A percentile compares a stretch with the other conserved stretches of the same genome.
Evolutionary conservation across 64 coral and sea anemone species (phyloP).

Genomic region (Acropora yongei): DNA sequence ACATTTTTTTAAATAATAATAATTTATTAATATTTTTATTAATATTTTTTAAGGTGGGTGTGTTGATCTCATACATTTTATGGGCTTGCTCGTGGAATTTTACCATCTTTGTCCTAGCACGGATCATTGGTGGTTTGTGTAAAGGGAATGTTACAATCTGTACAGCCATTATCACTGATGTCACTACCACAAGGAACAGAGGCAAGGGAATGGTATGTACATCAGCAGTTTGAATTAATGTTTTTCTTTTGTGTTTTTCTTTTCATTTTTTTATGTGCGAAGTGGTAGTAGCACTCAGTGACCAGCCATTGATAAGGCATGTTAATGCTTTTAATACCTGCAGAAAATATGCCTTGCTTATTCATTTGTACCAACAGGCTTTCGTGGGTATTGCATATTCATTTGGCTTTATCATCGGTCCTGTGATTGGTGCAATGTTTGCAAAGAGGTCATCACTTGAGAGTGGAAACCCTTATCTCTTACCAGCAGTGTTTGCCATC

Average conservation of each 20-base stretch:
- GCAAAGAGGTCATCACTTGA: conserved; percentile 67
- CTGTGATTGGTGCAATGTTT: conserved; percentile 95
- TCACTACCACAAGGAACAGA: conserved; percentile 78
- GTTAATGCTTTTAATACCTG: background rate
- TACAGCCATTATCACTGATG: conserved; percentile 90
- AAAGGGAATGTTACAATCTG: conserved; percentile 97
- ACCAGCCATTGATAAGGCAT: no score
- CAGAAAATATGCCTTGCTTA: background rate
- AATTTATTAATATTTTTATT: no score
- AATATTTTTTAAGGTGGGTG: conserved; percentile 72
- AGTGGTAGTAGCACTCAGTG: background rate
- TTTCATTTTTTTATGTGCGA: no score
- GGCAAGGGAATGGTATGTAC: conserved; percentile 94
- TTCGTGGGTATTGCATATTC: conserved; percentile 93
- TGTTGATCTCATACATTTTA: conserved; percentile 78
- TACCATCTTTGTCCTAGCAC: conserved; percentile 92
- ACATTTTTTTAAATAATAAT: no score
- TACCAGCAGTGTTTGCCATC: conserved; percentile 87
- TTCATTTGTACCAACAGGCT: conserved; percentile 67
- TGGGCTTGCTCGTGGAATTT: conserved; percentile 94
- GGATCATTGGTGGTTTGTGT: conserved; percentile 92
- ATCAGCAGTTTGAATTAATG: no score
- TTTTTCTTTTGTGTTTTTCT: no score
- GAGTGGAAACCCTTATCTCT: conserved; percentile 72
- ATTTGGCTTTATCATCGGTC: conserved; percentile 97